These are phyloP conservation scores for Platygyra sinensis DNA, from an alignment of 64 coral and sea anemone genomes.

Conservation along the genomic window DNA sequence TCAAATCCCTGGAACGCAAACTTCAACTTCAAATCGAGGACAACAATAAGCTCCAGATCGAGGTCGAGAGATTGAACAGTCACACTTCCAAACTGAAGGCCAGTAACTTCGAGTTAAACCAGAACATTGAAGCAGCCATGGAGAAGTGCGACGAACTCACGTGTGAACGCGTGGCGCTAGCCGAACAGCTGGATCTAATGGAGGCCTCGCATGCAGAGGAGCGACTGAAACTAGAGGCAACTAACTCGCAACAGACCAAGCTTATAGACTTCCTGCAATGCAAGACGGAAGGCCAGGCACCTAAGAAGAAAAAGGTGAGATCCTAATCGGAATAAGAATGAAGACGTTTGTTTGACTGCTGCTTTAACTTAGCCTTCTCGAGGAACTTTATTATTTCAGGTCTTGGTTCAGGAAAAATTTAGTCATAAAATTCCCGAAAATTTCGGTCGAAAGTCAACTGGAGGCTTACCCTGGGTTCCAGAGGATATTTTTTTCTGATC, in stretches of 20 bases:
- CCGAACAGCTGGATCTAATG: constrained; percentile 90
- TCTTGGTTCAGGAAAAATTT: too few species aligned
- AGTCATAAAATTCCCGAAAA: too few species aligned
- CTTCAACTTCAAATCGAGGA: constrained; percentile 70
- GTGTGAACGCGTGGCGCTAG: constrained; percentile 67
- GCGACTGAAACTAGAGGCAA: constrained; percentile 90
- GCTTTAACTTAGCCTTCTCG: too few species aligned
- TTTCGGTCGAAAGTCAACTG: too few species aligned
- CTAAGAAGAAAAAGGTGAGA: constrained; percentile 90
- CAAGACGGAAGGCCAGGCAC: constrained; percentile 71
- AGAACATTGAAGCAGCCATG: constrained; percentile 73
- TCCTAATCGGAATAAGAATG: background rate
- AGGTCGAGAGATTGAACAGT: constrained; percentile 48
- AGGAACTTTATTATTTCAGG: too few species aligned
- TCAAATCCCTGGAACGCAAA: constrained; percentile 67
- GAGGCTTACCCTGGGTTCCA: too few species aligned
- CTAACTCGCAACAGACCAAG: constrained; percentile 91
- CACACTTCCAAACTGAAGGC: constrained; percentile 71
- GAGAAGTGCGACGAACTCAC: constrained; percentile 82
- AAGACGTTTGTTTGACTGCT: background rate
- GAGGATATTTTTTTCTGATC: too few species aligned
- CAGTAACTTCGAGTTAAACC: constrained; percentile 88
- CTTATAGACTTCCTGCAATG: constrained; percentile 98
- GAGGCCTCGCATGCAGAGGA: constrained; percentile 93
- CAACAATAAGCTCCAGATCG: constrained; percentile 64